Percentiles rank a stretch among this genome's conserved stretches.
These are phyloP conservation scores for Meteorus colon DNA, from an alignment of 2,888 invertebrate species.

Conservation along the genomic window DNA sequence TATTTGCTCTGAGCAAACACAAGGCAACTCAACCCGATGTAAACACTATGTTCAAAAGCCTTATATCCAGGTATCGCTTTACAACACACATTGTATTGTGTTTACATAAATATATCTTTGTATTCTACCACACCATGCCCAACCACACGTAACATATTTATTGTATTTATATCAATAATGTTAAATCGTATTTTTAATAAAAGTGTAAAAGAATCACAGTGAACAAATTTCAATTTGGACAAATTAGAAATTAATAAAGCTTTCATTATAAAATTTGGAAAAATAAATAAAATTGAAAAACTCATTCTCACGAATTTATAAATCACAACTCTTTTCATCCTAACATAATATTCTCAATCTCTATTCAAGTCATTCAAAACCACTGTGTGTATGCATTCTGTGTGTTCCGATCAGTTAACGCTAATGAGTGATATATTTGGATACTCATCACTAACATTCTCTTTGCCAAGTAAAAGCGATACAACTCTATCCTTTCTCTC, in stretches of 20 bases:
- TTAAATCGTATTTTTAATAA: no score
- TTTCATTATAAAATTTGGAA: no score
- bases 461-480: constrained; percentile 19
- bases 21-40: constrained; percentile 25
- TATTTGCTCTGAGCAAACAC: constrained; percentile 33
- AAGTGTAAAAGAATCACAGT: no score
- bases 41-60: constrained; percentile 31
- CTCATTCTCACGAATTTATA: no score
- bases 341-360: no score
- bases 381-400: constrained; percentile 25
- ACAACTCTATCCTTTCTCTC: constrained; percentile 33
- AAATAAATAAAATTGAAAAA: no score
- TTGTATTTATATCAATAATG: no score
- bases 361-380: constrained; percentile 6
- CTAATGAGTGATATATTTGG: constrained; percentile 65
- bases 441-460: constrained; percentile 41
- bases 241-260: no score
- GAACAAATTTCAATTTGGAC: no score
- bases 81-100: constrained; percentile 1
- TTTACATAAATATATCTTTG: constrained; percentile 25
- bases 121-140: no score
- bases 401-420: constrained; percentile 62
- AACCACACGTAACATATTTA: no score
- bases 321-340: no score
- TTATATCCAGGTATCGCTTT: neutral